These are phyloP conservation scores for Antigone vipio DNA, from an alignment of 2,113 vertebrate species.

Conservation along the genomic window DNA sequence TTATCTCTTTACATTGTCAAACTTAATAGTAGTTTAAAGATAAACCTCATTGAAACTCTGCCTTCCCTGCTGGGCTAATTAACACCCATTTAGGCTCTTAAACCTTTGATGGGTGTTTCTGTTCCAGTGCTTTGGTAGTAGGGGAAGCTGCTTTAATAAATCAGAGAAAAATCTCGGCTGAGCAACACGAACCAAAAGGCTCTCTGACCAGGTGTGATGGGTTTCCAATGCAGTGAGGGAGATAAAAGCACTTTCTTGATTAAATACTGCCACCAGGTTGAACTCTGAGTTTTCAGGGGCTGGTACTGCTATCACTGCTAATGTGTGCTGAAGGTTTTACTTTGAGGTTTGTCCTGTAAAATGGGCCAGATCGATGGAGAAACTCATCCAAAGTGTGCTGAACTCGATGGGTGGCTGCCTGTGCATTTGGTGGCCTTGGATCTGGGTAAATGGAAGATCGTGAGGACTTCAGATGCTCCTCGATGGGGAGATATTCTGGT, in stretches of 20 bases:
- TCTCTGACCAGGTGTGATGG: not conserved
- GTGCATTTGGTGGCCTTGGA: not conserved
- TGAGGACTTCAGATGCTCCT: not conserved
- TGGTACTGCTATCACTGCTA: not conserved
- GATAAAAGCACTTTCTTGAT: conserved; percentile 39
- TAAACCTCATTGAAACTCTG: conserved; percentile 65
- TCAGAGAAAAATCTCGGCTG: conserved; percentile 21
- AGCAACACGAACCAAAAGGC: not conserved
- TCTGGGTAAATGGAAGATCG: not conserved
- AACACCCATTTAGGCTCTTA: conserved; percentile 70
- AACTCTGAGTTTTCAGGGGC: not conserved
- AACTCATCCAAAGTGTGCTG: not conserved
- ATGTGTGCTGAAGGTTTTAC: not conserved
- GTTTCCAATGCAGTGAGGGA: not conserved
- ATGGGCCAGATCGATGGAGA: not conserved
- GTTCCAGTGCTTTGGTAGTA: conserved; percentile 36
- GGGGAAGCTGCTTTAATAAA: conserved; percentile 39
- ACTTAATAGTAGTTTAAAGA: conserved; percentile 67
- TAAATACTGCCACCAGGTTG: conserved; percentile 7
- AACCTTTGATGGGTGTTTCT: conserved; percentile 67
- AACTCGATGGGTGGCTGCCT: not conserved
- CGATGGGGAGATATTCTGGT: not conserved
- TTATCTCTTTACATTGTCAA: conserved; percentile 70
- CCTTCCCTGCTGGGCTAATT: conserved; percentile 73
- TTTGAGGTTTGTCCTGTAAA: not conserved